phyloP scores from a whole-genome alignment of 2,888 invertebrate species.

The Podotricha telesiphe region DNA sequence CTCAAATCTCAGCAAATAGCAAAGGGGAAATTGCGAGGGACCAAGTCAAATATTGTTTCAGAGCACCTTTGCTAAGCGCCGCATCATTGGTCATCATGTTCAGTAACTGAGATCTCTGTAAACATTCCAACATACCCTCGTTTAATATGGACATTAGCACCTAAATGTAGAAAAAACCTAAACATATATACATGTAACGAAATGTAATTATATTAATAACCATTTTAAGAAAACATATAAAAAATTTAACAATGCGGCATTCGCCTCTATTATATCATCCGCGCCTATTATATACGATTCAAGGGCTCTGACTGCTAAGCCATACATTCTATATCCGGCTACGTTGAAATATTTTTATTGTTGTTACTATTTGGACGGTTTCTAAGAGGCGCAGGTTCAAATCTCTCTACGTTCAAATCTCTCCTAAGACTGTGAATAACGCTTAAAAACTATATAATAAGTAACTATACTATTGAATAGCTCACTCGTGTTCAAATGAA shows the following conservation, averaged over 20 bases:
- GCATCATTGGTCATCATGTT: conserved; percentile 11
- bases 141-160: conserved; percentile 1
- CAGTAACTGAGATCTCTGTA: conserved; percentile 22
- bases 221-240: too few relatives aligned
- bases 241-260: too few relatives aligned
- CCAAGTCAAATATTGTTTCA: conserved; percentile 20
- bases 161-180: background rate
- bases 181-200: background rate
- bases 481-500: background rate
- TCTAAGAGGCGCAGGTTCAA: too few relatives aligned
- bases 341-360: too few relatives aligned
- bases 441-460: too few relatives aligned
- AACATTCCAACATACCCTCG: background rate
- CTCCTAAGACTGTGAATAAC: too few relatives aligned
- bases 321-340: too few relatives aligned
- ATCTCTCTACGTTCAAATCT: too few relatives aligned
- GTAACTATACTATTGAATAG: background rate
- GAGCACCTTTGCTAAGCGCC: conserved; percentile 14
- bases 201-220: background rate
- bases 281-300: too few relatives aligned
- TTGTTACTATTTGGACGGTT: too few relatives aligned
- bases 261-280: too few relatives aligned
- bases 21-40: conserved; percentile 2
- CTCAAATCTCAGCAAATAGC: background rate
- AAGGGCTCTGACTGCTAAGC: too few relatives aligned